These are phyloP conservation scores for Copidosoma floridanum DNA, from an alignment of 1,140 invertebrate species.

Conservation along the genomic window DNA sequence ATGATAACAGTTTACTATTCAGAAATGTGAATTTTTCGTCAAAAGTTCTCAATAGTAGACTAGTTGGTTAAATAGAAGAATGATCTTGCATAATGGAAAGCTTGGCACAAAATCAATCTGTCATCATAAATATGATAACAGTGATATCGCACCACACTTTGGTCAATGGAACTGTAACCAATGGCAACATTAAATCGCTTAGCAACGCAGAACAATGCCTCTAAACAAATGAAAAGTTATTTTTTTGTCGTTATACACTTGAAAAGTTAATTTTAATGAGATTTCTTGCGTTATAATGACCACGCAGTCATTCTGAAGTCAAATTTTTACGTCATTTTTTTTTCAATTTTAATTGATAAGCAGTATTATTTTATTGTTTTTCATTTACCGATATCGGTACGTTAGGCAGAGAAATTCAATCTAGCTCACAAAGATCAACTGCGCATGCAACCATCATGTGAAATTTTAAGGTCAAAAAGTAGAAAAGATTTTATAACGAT, in stretches of 20 bases:
- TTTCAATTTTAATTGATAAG: neutral
- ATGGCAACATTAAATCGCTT: constrained; percentile 52
- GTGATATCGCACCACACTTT: constrained; percentile 53
- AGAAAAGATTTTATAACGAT: too few relatives aligned
- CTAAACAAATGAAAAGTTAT: constrained; percentile 53
- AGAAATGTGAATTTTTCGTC: constrained; percentile 52
- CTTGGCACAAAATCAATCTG: constrained; percentile 52
- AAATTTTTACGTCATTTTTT: neutral
- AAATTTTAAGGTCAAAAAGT: constrained; percentile 53
- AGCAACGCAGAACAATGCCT: constrained; percentile 47
- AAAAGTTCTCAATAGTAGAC: constrained; percentile 52
- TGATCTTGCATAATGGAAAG: constrained; percentile 53
- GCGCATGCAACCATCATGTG: constrained; percentile 54
- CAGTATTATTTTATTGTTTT: constrained; percentile 28
- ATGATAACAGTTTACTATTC: constrained; percentile 56
- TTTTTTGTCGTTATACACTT: constrained; percentile 21
- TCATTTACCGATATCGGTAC: constrained; percentile 40
- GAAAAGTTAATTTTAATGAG: neutral
- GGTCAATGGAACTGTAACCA: constrained; percentile 48
- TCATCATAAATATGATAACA: constrained; percentile 54
- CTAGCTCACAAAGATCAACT: constrained; percentile 53
- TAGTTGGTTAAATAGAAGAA: constrained; percentile 55
- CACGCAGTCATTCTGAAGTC: neutral
- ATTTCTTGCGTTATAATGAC: too few relatives aligned
- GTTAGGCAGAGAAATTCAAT: constrained; percentile 53